A percentile compares a stretch with the other conserved stretches of the same genome.
phyloP scores from a whole-genome alignment of 2,113 vertebrate genomes.

The Dasyornis broadbenti region DNA sequence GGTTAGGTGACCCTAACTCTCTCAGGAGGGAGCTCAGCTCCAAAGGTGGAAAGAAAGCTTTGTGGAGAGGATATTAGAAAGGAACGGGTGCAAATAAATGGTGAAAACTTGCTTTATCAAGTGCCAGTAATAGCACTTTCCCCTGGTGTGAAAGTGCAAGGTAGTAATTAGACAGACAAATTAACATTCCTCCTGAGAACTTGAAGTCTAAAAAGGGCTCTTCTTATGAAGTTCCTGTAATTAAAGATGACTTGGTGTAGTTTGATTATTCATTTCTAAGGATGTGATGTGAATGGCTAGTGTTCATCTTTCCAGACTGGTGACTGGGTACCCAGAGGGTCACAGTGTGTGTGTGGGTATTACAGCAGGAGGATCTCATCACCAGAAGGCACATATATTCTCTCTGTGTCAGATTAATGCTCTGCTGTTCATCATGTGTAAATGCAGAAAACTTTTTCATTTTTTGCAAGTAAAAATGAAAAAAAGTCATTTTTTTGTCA shows the following conservation, averaged over 20 bases:
- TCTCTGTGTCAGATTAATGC: background rate
- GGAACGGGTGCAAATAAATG: slow-evolving; percentile 3
- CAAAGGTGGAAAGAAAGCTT: background rate
- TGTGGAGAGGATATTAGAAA: background rate
- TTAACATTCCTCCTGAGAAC: slow-evolving; percentile 65
- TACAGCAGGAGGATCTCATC: background rate
- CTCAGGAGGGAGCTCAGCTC: background rate
- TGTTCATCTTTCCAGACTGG: background rate
- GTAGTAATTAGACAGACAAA: slow-evolving; percentile 67
- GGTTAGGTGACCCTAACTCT: background rate
- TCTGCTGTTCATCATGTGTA: background rate
- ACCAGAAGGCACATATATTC: background rate
- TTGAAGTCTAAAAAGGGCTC: slow-evolving; percentile 39
- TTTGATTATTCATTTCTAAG: slow-evolving; percentile 38
- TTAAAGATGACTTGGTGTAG: slow-evolving; percentile 48
- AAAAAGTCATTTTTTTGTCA: too few relatives aligned
- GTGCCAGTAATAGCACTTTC: slow-evolving; percentile 45
- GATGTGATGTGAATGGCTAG: slow-evolving; percentile 45
- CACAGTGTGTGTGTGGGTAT: background rate
- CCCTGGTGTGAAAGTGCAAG: slow-evolving; percentile 45
- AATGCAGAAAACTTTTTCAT: background rate
- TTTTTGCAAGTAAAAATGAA: background rate
- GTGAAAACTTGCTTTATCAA: slow-evolving; percentile 6
- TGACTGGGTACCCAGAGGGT: background rate
- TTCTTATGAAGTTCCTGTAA: slow-evolving; percentile 57